Percentiles rank a stretch among this genome's conserved stretches.
Conservation (phyloP, 2,797 vertebrate species). For the Tamandua tetradactyla region DNA sequence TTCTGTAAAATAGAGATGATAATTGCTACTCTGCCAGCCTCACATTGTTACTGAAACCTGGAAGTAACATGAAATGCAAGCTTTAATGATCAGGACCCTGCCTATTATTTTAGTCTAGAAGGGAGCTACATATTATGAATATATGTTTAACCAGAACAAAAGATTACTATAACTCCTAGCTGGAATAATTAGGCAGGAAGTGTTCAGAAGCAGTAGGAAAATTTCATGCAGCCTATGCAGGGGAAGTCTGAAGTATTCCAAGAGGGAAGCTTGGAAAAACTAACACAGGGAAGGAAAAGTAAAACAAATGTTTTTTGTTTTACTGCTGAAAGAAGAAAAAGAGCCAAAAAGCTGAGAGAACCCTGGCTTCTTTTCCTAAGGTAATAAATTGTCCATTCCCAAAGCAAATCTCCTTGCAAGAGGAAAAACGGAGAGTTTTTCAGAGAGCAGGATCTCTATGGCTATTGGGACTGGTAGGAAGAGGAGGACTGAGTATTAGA, state of each 20-base stretch:
- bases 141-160: neutral
- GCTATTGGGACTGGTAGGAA: neutral
- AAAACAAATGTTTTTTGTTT: slow-evolving; percentile 51
- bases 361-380: slow-evolving; percentile 28
- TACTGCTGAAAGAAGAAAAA: neutral
- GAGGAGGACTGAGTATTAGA: neutral
- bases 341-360: neutral
- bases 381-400: neutral
- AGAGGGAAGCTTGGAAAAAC: slow-evolving; percentile 54
- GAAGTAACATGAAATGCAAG: neutral
- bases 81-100: rapidly evolving
- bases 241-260: slow-evolving; percentile 19
- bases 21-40: neutral
- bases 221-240: slow-evolving; percentile 21
- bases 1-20: neutral
- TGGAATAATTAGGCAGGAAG: slow-evolving; percentile 43
- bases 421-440: neutral
- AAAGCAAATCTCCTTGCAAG: neutral
- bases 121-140: neutral
- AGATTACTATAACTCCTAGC: slow-evolving; percentile 16
- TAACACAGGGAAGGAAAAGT: neutral
- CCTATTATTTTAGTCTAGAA: neutral
- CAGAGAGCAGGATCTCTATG: neutral
- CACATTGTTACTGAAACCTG: neutral
- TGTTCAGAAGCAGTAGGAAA: slow-evolving; percentile 54